phyloP scores from a whole-genome alignment of 2,113 vertebrate genomes.

The Aegotheles bennettii region DNA sequence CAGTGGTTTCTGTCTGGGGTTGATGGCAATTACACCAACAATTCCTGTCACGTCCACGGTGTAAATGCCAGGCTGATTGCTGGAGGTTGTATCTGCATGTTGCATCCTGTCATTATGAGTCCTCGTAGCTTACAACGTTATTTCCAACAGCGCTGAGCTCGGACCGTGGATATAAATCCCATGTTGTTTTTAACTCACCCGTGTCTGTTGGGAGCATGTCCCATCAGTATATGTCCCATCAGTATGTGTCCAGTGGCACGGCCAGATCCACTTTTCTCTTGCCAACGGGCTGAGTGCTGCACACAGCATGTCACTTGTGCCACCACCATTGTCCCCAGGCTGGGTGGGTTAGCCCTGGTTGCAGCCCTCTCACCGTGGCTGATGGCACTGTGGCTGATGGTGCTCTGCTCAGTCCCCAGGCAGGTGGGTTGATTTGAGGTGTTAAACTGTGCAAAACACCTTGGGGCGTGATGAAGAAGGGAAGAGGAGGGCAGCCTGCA shows the following conservation, averaged over 20 bases:
- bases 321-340: background rate
- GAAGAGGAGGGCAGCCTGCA: background rate
- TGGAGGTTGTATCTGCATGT: background rate
- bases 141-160: background rate
- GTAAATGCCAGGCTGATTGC: background rate
- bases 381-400: rapidly evolving
- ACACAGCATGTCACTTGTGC: background rate
- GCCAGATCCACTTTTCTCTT: background rate
- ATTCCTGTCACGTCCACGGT: rapidly evolving
- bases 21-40: background rate
- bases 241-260: rapidly evolving
- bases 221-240: rapidly evolving
- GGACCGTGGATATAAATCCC: background rate
- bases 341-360: background rate
- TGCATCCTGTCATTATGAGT: background rate
- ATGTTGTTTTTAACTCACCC: rapidly evolving
- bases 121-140: rapidly evolving
- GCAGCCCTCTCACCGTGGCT: rapidly evolving
- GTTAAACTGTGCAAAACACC: background rate
- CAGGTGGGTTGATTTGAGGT: background rate
- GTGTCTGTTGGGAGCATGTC: rapidly evolving
- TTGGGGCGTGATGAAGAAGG: background rate
- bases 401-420: background rate
- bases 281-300: background rate
- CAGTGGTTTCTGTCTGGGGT: background rate